Conservation (phyloP, 2,797 vertebrate genomes). For the Microctenopoma steveboyesi region DNA sequence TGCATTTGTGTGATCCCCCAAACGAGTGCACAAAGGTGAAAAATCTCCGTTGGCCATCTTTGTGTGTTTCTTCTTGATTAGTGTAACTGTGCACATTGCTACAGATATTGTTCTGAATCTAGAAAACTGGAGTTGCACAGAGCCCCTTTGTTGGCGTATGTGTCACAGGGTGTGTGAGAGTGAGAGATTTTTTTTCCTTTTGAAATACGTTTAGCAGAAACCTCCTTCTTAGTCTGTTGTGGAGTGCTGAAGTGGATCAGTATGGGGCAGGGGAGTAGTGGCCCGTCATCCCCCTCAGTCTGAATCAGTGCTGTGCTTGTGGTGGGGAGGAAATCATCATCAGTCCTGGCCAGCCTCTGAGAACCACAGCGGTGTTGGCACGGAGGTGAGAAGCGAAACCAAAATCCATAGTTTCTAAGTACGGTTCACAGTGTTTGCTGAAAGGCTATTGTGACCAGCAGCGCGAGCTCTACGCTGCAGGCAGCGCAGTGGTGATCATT, state of each 20-base stretch:
- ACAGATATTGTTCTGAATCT: constrained; percentile 1
- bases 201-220: constrained; percentile 42
- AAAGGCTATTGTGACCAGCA: constrained; percentile 66
- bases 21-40: constrained; percentile 32
- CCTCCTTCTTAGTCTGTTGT: constrained; percentile 24
- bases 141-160: constrained; percentile 19
- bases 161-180: constrained; percentile 20
- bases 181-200: constrained; percentile 22
- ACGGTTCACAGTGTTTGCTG: constrained; percentile 41
- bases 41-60: constrained; percentile 31
- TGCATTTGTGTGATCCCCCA: constrained; percentile 13
- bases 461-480: constrained; percentile 17
- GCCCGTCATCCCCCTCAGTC: constrained; percentile 64
- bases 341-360: constrained; percentile 54
- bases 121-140: constrained; percentile 18
- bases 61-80: constrained; percentile 25
- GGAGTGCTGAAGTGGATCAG: constrained; percentile 53
- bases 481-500: constrained; percentile 5
- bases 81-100: constrained; percentile 11
- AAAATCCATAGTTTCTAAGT: constrained; percentile 63
- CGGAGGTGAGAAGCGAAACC: constrained; percentile 70
- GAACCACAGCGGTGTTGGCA: constrained; percentile 74
- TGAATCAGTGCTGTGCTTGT: constrained; percentile 54
- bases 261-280: constrained; percentile 39
- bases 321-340: constrained; percentile 68